Percentiles rank a stretch among this genome's conserved stretches.
Evolutionary conservation across 2,113 vertebrate species (phyloP).

Genomic region (Halcyon senegalensis): DNA sequence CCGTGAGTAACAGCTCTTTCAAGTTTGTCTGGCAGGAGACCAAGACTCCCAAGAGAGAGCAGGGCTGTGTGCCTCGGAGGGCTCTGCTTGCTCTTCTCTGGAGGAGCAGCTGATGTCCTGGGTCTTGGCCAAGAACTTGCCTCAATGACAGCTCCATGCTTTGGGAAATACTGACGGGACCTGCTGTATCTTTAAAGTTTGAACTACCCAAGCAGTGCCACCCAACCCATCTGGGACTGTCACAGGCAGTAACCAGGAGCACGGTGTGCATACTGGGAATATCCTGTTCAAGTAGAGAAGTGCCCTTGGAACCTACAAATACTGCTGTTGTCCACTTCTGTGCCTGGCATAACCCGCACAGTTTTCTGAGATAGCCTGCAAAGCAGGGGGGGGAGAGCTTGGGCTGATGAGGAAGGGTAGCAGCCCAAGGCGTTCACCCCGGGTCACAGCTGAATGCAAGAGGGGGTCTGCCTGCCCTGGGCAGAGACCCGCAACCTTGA

Average conservation of each 20-base stretch:
- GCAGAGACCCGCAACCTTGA: not conserved
- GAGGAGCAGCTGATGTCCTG: not conserved
- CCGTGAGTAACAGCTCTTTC: not conserved
- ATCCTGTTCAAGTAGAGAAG: not conserved
- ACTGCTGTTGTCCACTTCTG: not conserved
- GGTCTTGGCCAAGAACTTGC: not conserved
- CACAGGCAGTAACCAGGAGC: not conserved
- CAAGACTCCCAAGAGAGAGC: not conserved
- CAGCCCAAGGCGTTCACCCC: not conserved
- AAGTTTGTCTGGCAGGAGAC: not conserved
- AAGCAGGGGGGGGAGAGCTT: not conserved
- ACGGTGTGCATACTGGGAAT: fast-evolving
- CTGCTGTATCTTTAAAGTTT: not conserved
- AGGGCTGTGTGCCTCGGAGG: constrained; percentile 18
- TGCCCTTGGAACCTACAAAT: not conserved
- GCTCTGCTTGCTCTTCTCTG: constrained; percentile 3
- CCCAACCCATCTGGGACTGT: not conserved
- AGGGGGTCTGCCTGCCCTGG: not conserved
- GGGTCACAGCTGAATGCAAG: not conserved
- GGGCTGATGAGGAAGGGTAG: too few relatives aligned
- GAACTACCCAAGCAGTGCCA: not conserved
- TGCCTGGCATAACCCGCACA: fast-evolving
- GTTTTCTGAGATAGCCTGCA: not conserved
- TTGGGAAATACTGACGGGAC: not conserved
- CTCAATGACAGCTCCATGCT: not conserved